phyloP scores from a whole-genome alignment of 2,113 vertebrate genomes.

The Protobothrops mucrosquamatus region DNA sequence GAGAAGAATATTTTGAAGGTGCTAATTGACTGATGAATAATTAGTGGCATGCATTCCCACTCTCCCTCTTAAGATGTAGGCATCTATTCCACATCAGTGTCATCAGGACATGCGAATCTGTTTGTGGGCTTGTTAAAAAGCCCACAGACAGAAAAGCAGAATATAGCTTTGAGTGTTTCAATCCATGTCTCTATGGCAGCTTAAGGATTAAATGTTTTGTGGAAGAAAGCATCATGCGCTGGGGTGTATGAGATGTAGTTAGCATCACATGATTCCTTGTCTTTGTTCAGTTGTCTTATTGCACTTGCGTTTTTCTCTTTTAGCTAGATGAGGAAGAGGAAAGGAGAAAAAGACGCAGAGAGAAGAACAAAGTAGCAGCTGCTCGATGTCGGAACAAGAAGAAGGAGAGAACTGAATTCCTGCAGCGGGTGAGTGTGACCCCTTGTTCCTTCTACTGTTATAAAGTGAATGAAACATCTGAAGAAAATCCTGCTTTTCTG shows the following conservation, averaged over 20 bases:
- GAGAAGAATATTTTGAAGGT: neutral
- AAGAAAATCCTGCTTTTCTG: neutral
- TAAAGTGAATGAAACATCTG: neutral
- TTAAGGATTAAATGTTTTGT: neutral
- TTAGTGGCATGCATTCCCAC: neutral
- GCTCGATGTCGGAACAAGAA: constrained; percentile 98
- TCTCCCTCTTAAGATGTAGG: neutral
- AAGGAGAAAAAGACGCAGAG: constrained; percentile 89
- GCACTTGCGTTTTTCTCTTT: constrained; percentile 41
- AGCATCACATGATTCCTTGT: neutral
- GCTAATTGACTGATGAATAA: neutral
- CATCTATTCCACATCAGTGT: neutral
- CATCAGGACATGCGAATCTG: neutral
- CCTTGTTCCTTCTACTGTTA: neutral
- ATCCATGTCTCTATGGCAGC: neutral
- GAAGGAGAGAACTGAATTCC: constrained; percentile 94
- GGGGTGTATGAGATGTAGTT: neutral
- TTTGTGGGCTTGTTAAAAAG: neutral
- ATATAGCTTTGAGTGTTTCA: neutral
- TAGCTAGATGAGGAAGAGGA: constrained; percentile 93
- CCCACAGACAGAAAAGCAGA: neutral
- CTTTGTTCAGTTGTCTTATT: constrained; percentile 23
- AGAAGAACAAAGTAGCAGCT: constrained; percentile 97
- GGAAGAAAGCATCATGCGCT: neutral
- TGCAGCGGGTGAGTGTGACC: constrained; percentile 83